A percentile compares a stretch with the other conserved stretches of the same genome.
Evolutionary conservation across 2,888 invertebrate species (phyloP).

Genomic region (Euplagia quadripunctaria): DNA sequence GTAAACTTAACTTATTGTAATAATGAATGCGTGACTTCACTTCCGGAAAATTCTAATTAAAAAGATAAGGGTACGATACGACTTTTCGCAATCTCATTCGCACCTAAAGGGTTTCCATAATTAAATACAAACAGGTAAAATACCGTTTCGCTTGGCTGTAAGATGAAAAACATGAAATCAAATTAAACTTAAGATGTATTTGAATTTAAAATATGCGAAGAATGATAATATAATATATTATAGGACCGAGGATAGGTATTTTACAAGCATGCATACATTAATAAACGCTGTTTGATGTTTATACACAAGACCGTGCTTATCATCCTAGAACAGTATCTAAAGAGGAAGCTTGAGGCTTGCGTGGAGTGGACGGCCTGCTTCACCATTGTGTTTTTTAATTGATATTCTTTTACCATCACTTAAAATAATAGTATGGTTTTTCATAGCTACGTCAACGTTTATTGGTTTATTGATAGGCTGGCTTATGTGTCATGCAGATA

Average conservation of each 20-base stretch:
- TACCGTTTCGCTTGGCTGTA: background rate
- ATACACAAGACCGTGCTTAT: background rate
- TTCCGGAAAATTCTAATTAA: background rate
- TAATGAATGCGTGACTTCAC: background rate
- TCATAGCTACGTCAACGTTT: background rate
- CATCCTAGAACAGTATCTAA: conserved; percentile 7
- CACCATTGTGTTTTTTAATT: conserved; percentile 9
- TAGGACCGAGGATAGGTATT: background rate
- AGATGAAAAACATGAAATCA: background rate
- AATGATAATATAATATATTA: too few relatives aligned
- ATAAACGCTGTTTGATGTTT: background rate
- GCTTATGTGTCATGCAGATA: too few relatives aligned
- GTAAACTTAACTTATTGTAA: too few relatives aligned
- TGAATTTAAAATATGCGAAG: too few relatives aligned
- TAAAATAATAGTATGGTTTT: background rate
- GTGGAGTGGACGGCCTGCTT: background rate
- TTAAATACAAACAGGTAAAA: background rate
- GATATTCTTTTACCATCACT: background rate
- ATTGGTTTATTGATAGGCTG: background rate
- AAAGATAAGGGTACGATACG: background rate
- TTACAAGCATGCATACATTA: too few relatives aligned
- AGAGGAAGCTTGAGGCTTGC: conserved; percentile 4
- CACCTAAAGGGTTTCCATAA: background rate
- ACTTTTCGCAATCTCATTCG: background rate
- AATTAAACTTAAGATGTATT: background rate